These are phyloP conservation scores for Diorhabda carinulata DNA, from an alignment of 1,140 invertebrate genomes.

Conservation along the genomic window DNA sequence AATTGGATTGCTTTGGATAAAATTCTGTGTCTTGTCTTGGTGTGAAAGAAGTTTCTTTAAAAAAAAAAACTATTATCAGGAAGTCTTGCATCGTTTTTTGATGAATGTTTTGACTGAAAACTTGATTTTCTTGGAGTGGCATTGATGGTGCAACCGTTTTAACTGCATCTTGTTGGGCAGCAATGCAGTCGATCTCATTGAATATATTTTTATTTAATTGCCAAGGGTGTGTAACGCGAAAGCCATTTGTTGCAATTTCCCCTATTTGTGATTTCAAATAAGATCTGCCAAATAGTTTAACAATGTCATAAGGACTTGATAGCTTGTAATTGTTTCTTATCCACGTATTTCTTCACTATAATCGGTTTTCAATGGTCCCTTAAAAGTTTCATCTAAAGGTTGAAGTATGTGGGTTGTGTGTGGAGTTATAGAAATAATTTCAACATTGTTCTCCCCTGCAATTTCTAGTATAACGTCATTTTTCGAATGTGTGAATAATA, in stretches of 20 bases:
- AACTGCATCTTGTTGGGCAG: too few relatives aligned
- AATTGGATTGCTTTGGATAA: too few relatives aligned
- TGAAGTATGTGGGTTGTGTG: constrained; percentile 46
- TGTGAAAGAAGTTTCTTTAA: too few relatives aligned
- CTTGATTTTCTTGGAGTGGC: too few relatives aligned
- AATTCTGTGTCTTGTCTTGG: too few relatives aligned
- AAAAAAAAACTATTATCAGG: too few relatives aligned
- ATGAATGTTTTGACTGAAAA: too few relatives aligned
- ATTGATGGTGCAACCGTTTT: too few relatives aligned
- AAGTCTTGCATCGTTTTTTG: too few relatives aligned
- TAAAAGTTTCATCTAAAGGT: constrained; percentile 43
- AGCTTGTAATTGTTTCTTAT: constrained; percentile 26
- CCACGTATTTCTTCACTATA: constrained; percentile 35
- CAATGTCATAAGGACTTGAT: constrained; percentile 31
- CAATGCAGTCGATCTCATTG: too few relatives aligned
- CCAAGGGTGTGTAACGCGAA: constrained; percentile 28
- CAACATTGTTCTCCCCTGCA: constrained; percentile 36
- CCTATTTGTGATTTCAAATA: constrained; percentile 34
- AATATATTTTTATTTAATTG: too few relatives aligned
- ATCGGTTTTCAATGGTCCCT: constrained; percentile 33
- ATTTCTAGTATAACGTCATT: background rate
- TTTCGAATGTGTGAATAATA: too few relatives aligned
- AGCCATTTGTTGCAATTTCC: constrained; percentile 38
- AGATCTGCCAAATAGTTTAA: constrained; percentile 35
- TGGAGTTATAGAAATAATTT: constrained; percentile 40